Evolutionary conservation across 1,140 invertebrate species (phyloP).

Genomic region (Penaeus indicus): DNA sequence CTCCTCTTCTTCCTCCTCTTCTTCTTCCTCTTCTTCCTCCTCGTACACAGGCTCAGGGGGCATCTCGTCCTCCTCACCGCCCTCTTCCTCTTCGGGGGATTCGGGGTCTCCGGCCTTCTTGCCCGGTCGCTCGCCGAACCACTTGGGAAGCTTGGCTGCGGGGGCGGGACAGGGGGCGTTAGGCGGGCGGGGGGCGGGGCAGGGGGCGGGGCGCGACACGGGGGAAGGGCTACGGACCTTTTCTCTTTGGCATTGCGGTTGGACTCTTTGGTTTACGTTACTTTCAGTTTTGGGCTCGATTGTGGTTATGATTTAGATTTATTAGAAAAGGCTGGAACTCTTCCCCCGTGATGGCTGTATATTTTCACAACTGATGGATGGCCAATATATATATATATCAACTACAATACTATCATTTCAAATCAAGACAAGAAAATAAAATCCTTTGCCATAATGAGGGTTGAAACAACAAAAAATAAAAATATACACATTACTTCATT

Average conservation of each 20-base stretch:
- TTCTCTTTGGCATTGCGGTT: not conserved
- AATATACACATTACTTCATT: too few relatives aligned
- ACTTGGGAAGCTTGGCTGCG: conserved; percentile 89
- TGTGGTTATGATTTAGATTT: not conserved
- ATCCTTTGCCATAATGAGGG: not conserved
- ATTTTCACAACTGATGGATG: not conserved
- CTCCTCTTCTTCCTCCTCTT: conserved; percentile 78
- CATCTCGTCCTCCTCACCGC: conserved; percentile 70
- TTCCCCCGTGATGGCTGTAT: not conserved
- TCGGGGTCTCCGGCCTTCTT: conserved; percentile 90
- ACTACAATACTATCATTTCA: conserved; percentile 50
- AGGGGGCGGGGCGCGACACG: not conserved
- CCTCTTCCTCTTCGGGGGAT: conserved; percentile 87
- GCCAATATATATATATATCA: conserved; percentile 50
- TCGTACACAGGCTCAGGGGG: conserved; percentile 75
- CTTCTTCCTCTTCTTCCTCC: conserved; percentile 77
- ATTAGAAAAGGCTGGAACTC: not conserved
- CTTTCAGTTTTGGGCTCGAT: not conserved
- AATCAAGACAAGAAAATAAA: not conserved
- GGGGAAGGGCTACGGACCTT: not conserved
- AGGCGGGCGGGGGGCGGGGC: not conserved
- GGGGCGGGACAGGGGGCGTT: not conserved
- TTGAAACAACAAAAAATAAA: too few relatives aligned
- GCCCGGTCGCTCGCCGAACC: conserved; percentile 93
- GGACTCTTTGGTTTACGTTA: not conserved